phyloP scores from a whole-genome alignment of 2,888 invertebrate genomes.

The Magallana nippona region DNA sequence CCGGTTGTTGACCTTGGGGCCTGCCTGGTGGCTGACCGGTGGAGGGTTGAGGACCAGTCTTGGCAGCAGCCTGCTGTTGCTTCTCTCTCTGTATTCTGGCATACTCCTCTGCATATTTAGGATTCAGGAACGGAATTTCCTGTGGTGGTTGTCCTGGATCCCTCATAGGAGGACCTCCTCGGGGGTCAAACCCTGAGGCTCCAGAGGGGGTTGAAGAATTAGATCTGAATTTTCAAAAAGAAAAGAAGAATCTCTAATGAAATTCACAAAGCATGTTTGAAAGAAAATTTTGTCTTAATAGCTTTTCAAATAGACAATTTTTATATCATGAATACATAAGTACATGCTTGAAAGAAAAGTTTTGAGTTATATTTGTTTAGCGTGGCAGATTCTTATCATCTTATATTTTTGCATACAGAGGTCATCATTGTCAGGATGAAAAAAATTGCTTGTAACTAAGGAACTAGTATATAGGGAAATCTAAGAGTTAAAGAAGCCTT shows the following conservation, averaged over 20 bases:
- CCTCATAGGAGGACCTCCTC: not conserved
- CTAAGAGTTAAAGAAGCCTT: too few relatives aligned
- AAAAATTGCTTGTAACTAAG: too few relatives aligned
- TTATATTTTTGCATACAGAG: too few relatives aligned
- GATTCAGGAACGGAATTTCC: constrained; percentile 9
- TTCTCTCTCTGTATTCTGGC: not conserved
- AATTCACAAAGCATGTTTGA: too few relatives aligned
- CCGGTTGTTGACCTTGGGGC: not conserved
- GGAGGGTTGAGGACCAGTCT: not conserved
- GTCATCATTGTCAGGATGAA: too few relatives aligned
- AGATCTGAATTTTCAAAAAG: not conserved
- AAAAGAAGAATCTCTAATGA: not conserved
- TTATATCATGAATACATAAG: too few relatives aligned
- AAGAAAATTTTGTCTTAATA: too few relatives aligned
- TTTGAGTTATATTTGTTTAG: too few relatives aligned
- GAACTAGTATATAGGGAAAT: too few relatives aligned
- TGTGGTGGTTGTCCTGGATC: not conserved
- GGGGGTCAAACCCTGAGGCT: not conserved
- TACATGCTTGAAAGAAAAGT: too few relatives aligned
- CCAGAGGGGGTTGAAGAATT: not conserved
- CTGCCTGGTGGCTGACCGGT: not conserved
- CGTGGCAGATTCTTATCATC: too few relatives aligned
- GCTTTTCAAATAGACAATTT: too few relatives aligned
- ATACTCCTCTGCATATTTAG: not conserved
- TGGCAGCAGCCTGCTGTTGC: not conserved